Percentiles rank a stretch among this genome's conserved stretches.
phyloP scores from a whole-genome alignment of 2,797 vertebrate species.

The Girardinus metallicus region DNA sequence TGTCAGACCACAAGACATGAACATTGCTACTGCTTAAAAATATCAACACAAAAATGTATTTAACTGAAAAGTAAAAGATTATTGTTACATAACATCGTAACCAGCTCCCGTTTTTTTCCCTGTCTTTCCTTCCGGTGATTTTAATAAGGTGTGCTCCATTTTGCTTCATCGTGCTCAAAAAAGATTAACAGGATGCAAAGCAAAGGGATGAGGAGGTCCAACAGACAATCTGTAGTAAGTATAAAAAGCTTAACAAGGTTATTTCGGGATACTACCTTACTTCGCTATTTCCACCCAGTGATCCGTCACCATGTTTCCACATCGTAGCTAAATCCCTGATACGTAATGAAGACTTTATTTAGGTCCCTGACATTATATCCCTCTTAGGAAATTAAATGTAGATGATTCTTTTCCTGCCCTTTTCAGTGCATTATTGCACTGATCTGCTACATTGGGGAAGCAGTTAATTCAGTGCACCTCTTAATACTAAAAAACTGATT shows the following conservation, averaged over 20 bases:
- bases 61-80: conserved; percentile 51
- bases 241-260: conserved; percentile 65
- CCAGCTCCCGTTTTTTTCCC: conserved; percentile 38
- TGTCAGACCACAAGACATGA: not conserved
- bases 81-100: conserved; percentile 54
- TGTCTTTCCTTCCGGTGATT: conserved; percentile 41
- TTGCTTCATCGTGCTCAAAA: conserved; percentile 59
- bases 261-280: conserved; percentile 61
- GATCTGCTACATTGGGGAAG: not conserved
- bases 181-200: conserved; percentile 61
- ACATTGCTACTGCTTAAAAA: not conserved
- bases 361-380: conserved; percentile 23
- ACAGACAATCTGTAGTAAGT: conserved; percentile 64
- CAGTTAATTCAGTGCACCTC: not conserved
- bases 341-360: conserved; percentile 51
- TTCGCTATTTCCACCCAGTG: conserved; percentile 42
- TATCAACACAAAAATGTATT: conserved; percentile 24
- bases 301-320: conserved; percentile 45
- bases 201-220: conserved; percentile 58
- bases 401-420: not conserved
- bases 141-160: conserved; percentile 64
- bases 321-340: conserved; percentile 41
- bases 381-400: conserved; percentile 23
- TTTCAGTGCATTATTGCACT: conserved; percentile 9
- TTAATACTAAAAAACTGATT: not conserved